Percentiles rank a stretch among this genome's conserved stretches.
Conservation (phyloP, 2,113 vertebrate genomes). For the Peromyscus leucopus region DNA sequence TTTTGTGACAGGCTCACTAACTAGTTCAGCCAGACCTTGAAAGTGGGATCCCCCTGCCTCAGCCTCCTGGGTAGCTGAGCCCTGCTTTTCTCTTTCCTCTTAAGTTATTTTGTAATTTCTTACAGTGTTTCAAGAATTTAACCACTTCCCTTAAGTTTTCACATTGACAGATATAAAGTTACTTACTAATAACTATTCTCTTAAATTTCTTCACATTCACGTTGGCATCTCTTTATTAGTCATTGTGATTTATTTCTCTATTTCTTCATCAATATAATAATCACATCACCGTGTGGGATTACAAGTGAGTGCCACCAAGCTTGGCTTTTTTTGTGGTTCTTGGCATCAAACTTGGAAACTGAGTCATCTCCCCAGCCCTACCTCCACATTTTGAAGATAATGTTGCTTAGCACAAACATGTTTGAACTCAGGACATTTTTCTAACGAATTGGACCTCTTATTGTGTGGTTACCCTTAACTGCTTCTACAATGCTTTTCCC, state of each 20-base stretch:
- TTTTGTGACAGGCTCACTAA: not conserved
- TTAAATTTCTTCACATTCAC: not conserved
- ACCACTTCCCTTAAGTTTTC: not conserved
- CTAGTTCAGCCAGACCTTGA: not conserved
- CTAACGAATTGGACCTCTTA: not conserved
- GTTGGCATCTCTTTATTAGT: not conserved
- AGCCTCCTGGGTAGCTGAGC: not conserved
- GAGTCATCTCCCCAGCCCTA: not conserved
- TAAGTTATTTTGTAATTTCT: not conserved
- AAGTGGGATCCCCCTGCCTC: not conserved
- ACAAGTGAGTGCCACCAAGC: not conserved
- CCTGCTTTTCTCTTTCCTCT: not conserved
- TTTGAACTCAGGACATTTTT: not conserved
- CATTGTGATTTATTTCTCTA: not conserved
- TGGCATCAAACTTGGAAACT: not conserved
- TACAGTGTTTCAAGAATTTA: not conserved
- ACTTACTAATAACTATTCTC: not conserved
- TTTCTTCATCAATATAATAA: not conserved
- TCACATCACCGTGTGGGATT: not conserved
- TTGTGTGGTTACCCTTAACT: not conserved
- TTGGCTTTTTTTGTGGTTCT: too few relatives aligned
- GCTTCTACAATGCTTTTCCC: not conserved
- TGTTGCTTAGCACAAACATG: not conserved
- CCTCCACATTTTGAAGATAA: not conserved
- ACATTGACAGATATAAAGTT: not conserved